Base-by-base conservation (phyloP, 2,113 vertebrate genomes). In the Corythaixoides concolor region DNA sequence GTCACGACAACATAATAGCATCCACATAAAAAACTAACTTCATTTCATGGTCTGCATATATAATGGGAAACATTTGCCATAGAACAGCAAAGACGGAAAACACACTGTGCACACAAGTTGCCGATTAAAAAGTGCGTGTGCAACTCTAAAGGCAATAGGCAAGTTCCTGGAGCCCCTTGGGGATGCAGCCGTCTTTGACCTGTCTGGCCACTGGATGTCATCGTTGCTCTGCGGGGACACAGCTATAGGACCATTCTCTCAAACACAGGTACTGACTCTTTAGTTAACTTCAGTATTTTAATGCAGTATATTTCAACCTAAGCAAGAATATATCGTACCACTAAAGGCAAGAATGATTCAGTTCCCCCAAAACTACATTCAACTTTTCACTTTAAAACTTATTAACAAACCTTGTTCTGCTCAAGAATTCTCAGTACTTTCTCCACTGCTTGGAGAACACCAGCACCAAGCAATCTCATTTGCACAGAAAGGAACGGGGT, bases 151-250 rank as follows among this genome's bases (percentile, higher is more conserved):
- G 35, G 35, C 52, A 94, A 52, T 28, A 75, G 41, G 13, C 28
- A 66, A 53, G 22, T 35, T 66, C 66, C 67, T 3, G 9, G 20
- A 85, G n/a, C 56, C 43, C 47, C 47, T 8, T 30, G 27, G 15
- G 53, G 62, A 32, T 18, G 11, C 1, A 74, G 41, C 15, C 63
- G 94, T 89, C 75, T 77, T 93, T 89, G 89, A 92, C 89, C 92
- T 72, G 41, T 84, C 56, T 81, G 85, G 92, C 96, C 96, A 94
- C 95, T 96, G 96, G 97, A 96, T 90, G 95, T 96, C 95, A 85
- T 83, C 15, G 2, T 89, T 95, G 92, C 33, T 88, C 89, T 95
- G 79, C 79, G 15, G 67, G 88, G 93, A 94, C 39, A 62, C 49
- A 56, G 35, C 8, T 23, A 41, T 1, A 41, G 43, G 59, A n/a